Evolutionary conservation across 2,113 vertebrate species (phyloP).

Genomic region (Cebidichthys violaceus): DNA sequence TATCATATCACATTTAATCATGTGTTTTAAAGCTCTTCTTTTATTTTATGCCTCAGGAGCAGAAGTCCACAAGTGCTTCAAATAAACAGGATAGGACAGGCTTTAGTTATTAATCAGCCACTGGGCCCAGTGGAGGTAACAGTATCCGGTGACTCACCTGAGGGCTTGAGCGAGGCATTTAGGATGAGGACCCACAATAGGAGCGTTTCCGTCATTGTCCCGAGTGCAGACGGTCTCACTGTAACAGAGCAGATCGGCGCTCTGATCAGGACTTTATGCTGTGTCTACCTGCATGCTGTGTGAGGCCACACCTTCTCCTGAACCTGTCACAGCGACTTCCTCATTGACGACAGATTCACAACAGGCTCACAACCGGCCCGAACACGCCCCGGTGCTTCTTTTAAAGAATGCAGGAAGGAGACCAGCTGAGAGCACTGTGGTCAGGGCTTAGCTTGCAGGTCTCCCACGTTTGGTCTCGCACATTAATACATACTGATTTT

Average conservation of each 20-base stretch:
- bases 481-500: background rate
- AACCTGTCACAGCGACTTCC: conserved; percentile 59
- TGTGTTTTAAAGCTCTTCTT: background rate
- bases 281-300: conserved; percentile 35
- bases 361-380: conserved; percentile 27
- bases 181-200: conserved; percentile 76
- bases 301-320: conserved; percentile 65
- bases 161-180: conserved; percentile 44
- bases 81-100: conserved; percentile 14
- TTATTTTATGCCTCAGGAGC: background rate
- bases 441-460: background rate
- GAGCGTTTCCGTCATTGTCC: conserved; percentile 65
- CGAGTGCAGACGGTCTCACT: conserved; percentile 33
- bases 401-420: conserved; percentile 56
- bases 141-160: conserved; percentile 77
- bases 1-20: background rate
- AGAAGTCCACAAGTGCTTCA: background rate
- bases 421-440: accelerated
- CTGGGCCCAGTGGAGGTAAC: conserved; percentile 26
- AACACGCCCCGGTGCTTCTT: conserved; percentile 49
- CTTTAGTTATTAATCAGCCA: conserved; percentile 68
- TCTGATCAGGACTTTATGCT: conserved; percentile 52
- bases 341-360: conserved; percentile 25
- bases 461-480: too few species aligned
- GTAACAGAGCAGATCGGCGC: conserved; percentile 32